A percentile compares a stretch with the other conserved stretches of the same genome.
Evolutionary conservation across 2,888 invertebrate genomes (phyloP).

Genomic region (Rhaphigaster nebulosa): DNA sequence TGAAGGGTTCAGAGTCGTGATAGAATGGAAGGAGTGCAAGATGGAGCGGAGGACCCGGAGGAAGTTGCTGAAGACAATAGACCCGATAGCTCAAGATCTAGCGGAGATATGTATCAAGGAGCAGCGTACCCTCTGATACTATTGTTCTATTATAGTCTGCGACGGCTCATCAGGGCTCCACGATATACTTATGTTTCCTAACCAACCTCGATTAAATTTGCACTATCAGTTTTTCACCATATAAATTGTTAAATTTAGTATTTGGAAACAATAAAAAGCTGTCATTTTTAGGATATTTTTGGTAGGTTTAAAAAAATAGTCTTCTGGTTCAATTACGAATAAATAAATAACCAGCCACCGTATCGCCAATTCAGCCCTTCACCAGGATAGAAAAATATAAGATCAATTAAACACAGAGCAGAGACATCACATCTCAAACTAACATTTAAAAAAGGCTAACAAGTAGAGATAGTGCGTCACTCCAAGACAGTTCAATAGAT

Average conservation of each 20-base stretch:
- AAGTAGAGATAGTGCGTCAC: no score
- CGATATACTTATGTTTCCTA: not conserved
- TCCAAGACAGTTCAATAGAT: no score
- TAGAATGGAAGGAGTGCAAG: not conserved
- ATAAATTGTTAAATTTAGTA: not conserved
- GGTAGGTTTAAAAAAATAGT: no score
- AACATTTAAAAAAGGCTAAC: no score
- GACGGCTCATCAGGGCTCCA: not conserved
- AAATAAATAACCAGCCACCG: no score
- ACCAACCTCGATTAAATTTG: not conserved
- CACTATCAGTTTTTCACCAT: not conserved
- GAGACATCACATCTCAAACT: no score
- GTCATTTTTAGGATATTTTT: no score
- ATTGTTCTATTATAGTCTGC: constrained; percentile 38
- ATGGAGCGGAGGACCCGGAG: not conserved
- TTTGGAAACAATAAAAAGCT: no score
- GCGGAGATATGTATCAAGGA: not conserved
- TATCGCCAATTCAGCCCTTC: no score
- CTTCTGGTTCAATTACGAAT: no score
- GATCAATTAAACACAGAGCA: no score
- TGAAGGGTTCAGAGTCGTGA: not conserved
- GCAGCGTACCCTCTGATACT: not conserved
- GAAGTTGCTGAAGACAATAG: not conserved
- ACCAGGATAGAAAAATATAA: no score
- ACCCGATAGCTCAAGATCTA: not conserved